These are phyloP conservation scores for Steinernema carpocapsae DNA, from an alignment of 2,888 invertebrate genomes.

Conservation along the genomic window DNA sequence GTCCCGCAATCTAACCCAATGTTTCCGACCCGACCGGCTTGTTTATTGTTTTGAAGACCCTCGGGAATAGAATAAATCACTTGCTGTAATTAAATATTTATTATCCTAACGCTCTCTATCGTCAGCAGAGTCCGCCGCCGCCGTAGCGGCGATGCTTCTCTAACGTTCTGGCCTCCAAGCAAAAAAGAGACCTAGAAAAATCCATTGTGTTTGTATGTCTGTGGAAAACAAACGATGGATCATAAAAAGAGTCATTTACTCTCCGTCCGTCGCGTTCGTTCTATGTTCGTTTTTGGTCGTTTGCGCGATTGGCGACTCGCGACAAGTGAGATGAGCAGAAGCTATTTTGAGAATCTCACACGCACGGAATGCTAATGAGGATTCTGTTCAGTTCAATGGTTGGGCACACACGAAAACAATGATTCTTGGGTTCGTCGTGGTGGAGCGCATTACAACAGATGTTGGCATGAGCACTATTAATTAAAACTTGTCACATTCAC, in stretches of 20 bases:
- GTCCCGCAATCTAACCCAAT: too few relatives aligned
- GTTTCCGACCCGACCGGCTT: background rate
- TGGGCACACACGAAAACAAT: too few relatives aligned
- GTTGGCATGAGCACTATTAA: too few relatives aligned
- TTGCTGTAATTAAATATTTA: slow-evolving; percentile 30
- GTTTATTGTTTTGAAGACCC: slow-evolving; percentile 32
- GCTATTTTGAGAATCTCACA: background rate
- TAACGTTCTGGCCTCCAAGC: too few relatives aligned
- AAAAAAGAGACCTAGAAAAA: background rate
- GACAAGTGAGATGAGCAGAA: background rate
- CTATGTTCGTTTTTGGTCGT: background rate
- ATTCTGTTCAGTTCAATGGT: too few relatives aligned
- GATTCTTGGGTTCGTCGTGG: too few relatives aligned
- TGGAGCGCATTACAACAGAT: too few relatives aligned
- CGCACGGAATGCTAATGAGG: background rate
- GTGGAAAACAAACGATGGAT: slow-evolving; percentile 9
- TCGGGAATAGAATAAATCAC: slow-evolving; percentile 21
- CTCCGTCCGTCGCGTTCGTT: slow-evolving; percentile 10
- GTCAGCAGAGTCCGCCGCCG: background rate
- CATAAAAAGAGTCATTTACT: slow-evolving; percentile 12
- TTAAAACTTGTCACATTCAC: too few relatives aligned
- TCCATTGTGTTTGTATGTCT: slow-evolving; percentile 26
- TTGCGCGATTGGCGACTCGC: background rate
- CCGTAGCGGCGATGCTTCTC: background rate
- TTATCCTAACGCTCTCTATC: slow-evolving; percentile 2